Evolutionary conservation across 2,113 vertebrate genomes (phyloP).

Genomic region (Pseudorasbora parva): DNA sequence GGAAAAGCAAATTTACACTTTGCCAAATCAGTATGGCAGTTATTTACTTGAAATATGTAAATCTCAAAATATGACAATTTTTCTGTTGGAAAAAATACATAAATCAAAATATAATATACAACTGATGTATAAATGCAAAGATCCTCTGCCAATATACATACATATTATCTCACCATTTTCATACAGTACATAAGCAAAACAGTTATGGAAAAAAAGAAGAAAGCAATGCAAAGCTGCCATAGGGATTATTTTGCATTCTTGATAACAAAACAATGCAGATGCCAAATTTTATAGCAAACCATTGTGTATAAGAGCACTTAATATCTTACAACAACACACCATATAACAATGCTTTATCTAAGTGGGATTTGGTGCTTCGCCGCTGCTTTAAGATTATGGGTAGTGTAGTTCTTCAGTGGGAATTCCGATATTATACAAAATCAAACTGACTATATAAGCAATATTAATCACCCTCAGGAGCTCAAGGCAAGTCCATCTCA

Average conservation of each 20-base stretch:
- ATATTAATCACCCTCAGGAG: not conserved
- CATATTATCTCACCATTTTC: not conserved
- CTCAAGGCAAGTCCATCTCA: not conserved
- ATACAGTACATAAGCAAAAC: not conserved
- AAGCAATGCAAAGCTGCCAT: constrained; percentile 9
- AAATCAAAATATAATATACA: not conserved
- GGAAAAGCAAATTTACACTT: not conserved
- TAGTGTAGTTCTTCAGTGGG: not conserved
- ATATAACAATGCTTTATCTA: not conserved
- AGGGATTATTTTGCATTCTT: not conserved
- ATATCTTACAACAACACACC: constrained; percentile 2
- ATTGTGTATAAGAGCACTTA: not conserved
- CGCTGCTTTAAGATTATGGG: not conserved
- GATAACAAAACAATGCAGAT: not conserved
- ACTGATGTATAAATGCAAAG: not conserved
- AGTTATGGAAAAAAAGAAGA: not conserved
- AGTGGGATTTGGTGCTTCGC: not conserved
- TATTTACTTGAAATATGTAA: not conserved
- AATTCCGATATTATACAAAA: not conserved
- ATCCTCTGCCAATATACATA: not conserved
- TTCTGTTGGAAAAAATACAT: not conserved
- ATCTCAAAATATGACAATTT: not conserved
- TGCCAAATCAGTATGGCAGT: not conserved
- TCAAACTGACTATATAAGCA: not conserved
- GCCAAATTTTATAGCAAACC: not conserved